Percentiles rank a stretch among this genome's conserved stretches.
phyloP scores from a whole-genome alignment of 2,113 vertebrate species.

The Trochalopteron elliotii region DNA sequence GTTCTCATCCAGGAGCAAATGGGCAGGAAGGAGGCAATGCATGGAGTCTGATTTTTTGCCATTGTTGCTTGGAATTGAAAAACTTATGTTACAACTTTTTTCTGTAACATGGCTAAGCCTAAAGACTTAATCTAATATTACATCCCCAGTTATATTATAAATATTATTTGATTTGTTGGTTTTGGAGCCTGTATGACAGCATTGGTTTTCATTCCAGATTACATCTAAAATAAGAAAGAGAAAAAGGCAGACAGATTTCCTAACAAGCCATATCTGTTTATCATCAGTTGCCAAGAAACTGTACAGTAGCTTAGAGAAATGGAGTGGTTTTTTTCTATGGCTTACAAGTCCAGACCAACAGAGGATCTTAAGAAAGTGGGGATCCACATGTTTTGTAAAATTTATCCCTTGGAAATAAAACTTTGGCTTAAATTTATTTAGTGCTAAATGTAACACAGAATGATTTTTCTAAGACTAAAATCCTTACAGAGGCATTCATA shows the following conservation, averaged over 20 bases:
- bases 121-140: not conserved
- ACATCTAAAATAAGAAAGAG: not conserved
- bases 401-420: not conserved
- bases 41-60: not conserved
- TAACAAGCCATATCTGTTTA: slow-evolving; percentile 21
- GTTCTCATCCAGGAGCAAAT: not conserved
- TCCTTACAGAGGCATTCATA: not conserved
- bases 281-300: slow-evolving; percentile 48
- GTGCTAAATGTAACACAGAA: not conserved
- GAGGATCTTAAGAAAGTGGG: not conserved
- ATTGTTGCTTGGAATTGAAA: not conserved
- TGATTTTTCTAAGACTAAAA: not conserved
- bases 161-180: slow-evolving; percentile 22
- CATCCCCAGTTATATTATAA: not conserved
- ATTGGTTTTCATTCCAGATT: slow-evolving; percentile 19
- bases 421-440: not conserved
- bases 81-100: not conserved
- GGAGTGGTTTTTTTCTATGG: not conserved
- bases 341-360: not conserved
- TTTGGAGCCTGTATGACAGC: slow-evolving; percentile 16
- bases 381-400: not conserved
- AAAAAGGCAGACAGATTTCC: not conserved
- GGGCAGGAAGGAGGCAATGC: not conserved
- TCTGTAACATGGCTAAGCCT: not conserved
- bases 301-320: slow-evolving; percentile 13